A percentile compares a stretch with the other conserved stretches of the same genome.
phyloP scores from a whole-genome alignment of 1,140 invertebrate species.

The Drosophila auraria region DNA sequence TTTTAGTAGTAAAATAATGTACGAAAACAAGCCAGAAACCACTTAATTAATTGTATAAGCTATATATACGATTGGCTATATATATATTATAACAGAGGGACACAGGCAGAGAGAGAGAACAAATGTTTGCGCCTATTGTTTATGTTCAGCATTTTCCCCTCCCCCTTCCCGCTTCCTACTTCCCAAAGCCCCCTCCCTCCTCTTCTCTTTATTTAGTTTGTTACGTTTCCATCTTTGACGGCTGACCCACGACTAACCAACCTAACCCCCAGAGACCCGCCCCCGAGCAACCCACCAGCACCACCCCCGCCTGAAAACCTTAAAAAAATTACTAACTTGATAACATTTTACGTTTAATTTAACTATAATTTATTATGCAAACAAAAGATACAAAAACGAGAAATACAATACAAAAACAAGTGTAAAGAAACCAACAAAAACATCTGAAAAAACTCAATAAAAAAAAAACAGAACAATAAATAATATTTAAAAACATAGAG shows the following conservation, averaged over 20 bases:
- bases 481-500: slow-evolving; percentile 48
- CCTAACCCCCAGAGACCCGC: neutral
- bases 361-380: slow-evolving; percentile 81
- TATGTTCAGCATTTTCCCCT: slow-evolving; percentile 52
- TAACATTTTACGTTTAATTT: slow-evolving; percentile 79
- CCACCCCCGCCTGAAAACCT: slow-evolving; percentile 35
- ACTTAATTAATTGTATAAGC: slow-evolving; percentile 76
- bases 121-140: slow-evolving; percentile 59
- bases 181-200: neutral
- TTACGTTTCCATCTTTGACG: slow-evolving; percentile 45
- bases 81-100: slow-evolving; percentile 32
- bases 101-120: slow-evolving; percentile 19
- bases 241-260: slow-evolving; percentile 30
- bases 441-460: slow-evolving; percentile 70
- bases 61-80: slow-evolving; percentile 62
- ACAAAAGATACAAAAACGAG: slow-evolving; percentile 69
- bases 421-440: slow-evolving; percentile 73
- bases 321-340: slow-evolving; percentile 65
- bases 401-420: slow-evolving; percentile 76
- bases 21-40: slow-evolving; percentile 50
- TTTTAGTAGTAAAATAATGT: slow-evolving; percentile 77
- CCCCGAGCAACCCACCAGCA: slow-evolving; percentile 39
- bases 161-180: slow-evolving; percentile 3
- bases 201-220: slow-evolving; percentile 46
- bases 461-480: slow-evolving; percentile 77